Evolutionary conservation across 2,888 invertebrate species (phyloP), one percentile per base, ranked within the genome.

Genomic region (Ariolimax columbianus): DNA sequence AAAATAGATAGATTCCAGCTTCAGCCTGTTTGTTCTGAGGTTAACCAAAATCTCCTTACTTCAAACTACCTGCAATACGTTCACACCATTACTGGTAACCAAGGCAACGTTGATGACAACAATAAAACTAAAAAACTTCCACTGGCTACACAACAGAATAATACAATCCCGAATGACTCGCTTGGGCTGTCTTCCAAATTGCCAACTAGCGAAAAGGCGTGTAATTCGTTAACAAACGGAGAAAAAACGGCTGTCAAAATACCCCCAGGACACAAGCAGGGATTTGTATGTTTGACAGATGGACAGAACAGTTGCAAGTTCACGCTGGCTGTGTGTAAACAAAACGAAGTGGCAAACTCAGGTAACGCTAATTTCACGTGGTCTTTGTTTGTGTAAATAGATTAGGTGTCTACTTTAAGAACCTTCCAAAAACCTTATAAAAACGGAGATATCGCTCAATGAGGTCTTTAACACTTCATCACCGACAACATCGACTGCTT

Each of bases 291-390:
- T 40, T 55, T 86, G 75, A 55, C n/a, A 7, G 84, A 87, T 43
- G 77, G 81, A 26, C 81, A 86, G 55, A 86, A 23, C 59, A 85
- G 77, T 26, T 83, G 87, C 86, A 89, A 88, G 82, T 90, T 91
- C 77, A 87, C 89, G 1, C 85, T 88, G 33, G 90, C 90, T 0
- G 88, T 90, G 33, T 89, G 89, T 63, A 89, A 88, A 66, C 91
- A 91, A 85, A 91, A 91, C 75, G 85, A 88, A 51, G 89, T 91
- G 51, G 91, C 91, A 23, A 87, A 86, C 38, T 88, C 91, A 72
- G 91, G 91, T 91, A 88, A 83, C 30, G 26, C 26, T 26, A 55
- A 55, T 23, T 3, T 55, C 17, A 55, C 19, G 17, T 55, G 6
- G 19, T 19, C 23, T 55, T 17, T 55, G 3, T 55, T 7, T 23